Conservation (phyloP, 2,888 invertebrate genomes). For the Caradrina clavipalpis region DNA sequence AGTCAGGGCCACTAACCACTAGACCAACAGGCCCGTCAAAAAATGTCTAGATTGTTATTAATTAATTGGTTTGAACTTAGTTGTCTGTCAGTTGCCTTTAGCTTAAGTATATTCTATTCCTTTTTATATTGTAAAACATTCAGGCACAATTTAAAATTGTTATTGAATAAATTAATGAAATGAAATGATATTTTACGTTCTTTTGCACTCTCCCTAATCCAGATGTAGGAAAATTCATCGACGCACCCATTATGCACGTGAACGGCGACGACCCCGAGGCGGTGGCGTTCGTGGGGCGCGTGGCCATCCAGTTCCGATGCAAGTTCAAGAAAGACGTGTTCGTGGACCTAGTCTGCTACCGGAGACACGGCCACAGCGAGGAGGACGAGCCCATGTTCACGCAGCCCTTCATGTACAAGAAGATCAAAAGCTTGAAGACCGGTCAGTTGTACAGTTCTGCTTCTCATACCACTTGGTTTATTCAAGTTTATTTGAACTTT, state of each 20-base stretch:
- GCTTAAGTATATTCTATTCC: too few species aligned
- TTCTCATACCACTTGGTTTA: not conserved
- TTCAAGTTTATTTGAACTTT: not conserved
- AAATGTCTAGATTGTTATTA: too few species aligned
- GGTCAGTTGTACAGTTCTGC: conserved; percentile 70
- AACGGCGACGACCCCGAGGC: conserved; percentile 98
- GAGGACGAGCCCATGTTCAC: conserved; percentile 98
- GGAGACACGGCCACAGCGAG: conserved; percentile 98
- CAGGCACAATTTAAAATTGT: too few species aligned
- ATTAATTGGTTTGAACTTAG: too few species aligned
- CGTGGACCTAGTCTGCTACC: conserved; percentile 95
- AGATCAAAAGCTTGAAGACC: conserved; percentile 92
- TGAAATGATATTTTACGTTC: too few species aligned
- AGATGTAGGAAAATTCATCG: conserved; percentile 97
- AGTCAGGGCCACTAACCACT: too few species aligned
- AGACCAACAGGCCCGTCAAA: too few species aligned
- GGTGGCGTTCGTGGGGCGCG: conserved; percentile 96
- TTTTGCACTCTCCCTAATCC: conserved; percentile 8
- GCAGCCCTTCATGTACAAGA: conserved; percentile 98
- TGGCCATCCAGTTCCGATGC: conserved; percentile 97
- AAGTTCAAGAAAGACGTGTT: conserved; percentile 97
- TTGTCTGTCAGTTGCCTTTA: too few species aligned
- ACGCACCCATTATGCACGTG: conserved; percentile 98
- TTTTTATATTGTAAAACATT: too few species aligned
- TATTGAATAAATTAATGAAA: too few species aligned